phyloP scores from a whole-genome alignment of 2,888 invertebrate genomes.

The Nasonia oneida region DNA sequence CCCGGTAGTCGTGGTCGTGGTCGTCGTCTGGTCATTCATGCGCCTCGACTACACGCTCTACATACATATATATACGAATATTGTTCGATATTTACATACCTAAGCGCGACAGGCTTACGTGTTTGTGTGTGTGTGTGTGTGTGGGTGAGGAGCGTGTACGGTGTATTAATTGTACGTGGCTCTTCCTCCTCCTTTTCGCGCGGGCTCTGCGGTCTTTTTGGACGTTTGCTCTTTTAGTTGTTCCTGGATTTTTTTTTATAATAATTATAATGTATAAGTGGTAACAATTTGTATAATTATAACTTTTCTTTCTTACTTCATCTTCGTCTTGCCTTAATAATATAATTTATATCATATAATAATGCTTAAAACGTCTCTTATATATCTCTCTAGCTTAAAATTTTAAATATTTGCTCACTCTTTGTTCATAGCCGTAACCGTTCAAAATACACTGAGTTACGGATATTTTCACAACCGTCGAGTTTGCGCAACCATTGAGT shows the following conservation, averaged over 20 bases:
- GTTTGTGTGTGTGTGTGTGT: constrained; percentile 53
- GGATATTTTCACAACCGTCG: constrained; percentile 14
- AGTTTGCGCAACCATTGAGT: constrained; percentile 21
- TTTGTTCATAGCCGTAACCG: constrained; percentile 12
- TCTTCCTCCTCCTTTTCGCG: constrained; percentile 1
- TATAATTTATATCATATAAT: constrained; percentile 52
- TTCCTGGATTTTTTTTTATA: neutral
- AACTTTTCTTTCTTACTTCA: no score
- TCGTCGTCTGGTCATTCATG: constrained; percentile 55
- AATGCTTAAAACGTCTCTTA: constrained; percentile 61
- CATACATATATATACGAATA: constrained; percentile 65
- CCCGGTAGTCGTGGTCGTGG: neutral
- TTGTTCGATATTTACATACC: constrained; percentile 71
- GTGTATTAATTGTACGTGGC: neutral
- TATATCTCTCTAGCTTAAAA: constrained; percentile 12
- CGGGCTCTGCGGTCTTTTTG: neutral
- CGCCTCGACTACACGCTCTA: constrained; percentile 61
- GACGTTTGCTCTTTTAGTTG: neutral
- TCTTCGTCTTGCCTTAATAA: neutral
- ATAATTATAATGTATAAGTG: neutral
- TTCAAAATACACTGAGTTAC: neutral
- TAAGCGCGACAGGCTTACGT: constrained; percentile 69
- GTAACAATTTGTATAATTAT: neutral
- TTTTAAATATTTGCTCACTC: constrained; percentile 23
- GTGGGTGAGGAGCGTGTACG: no score